phyloP scores from a whole-genome alignment of 1,140 invertebrate genomes.

The Drosophila bocqueti region DNA sequence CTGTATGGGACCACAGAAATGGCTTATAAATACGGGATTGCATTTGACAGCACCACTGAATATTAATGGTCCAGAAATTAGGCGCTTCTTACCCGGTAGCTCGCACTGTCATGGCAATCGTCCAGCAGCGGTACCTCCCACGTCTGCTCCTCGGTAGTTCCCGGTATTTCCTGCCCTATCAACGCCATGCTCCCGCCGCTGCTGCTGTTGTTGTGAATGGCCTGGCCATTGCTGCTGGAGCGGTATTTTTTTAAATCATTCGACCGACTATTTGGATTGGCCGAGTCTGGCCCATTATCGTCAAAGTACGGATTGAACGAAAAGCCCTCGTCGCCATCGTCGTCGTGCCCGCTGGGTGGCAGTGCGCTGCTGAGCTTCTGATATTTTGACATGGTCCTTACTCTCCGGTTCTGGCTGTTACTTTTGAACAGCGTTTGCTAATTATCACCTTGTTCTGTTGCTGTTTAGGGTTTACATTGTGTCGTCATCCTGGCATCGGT shows the following conservation, averaged over 20 bases:
- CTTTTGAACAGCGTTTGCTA: constrained; percentile 19
- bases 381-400: constrained; percentile 70
- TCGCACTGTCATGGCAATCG: constrained; percentile 36
- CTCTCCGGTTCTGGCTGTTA: constrained; percentile 13
- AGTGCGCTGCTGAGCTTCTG: constrained; percentile 64
- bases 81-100: constrained; percentile 43
- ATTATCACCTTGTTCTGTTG: constrained; percentile 9
- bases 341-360: constrained; percentile 48
- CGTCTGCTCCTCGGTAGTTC: constrained; percentile 65
- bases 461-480: constrained; percentile 37
- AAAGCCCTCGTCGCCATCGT: constrained; percentile 66
- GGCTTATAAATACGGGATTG: constrained; percentile 58
- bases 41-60: constrained; percentile 25
- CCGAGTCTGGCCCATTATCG: constrained; percentile 44
- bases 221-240: constrained; percentile 17
- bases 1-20: constrained; percentile 56
- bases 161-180: constrained; percentile 5
- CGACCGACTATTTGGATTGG: not conserved
- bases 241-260: not conserved
- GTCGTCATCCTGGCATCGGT: constrained; percentile 21
- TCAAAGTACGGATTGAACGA: constrained; percentile 48
- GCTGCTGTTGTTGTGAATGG: constrained; percentile 34
- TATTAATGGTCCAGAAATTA: constrained; percentile 46
- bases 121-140: constrained; percentile 74
- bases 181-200: constrained; percentile 6